phyloP scores from a whole-genome alignment of 2,888 invertebrate genomes.

The Lycia hirtaria region DNA sequence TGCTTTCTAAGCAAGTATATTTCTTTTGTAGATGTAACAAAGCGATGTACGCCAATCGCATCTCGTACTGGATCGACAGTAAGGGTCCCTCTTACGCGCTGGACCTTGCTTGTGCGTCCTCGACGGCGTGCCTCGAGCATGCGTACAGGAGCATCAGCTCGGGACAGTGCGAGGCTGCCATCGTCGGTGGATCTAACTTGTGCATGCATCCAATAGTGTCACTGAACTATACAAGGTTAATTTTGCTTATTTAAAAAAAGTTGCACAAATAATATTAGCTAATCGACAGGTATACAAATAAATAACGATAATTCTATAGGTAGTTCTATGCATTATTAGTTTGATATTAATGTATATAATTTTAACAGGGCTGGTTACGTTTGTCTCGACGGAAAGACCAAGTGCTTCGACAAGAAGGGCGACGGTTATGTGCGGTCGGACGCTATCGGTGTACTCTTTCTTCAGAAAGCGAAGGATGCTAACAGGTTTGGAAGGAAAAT shows the following conservation, averaged over 20 bases:
- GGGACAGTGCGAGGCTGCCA: conserved; percentile 72
- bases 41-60: conserved; percentile 62
- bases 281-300: neutral
- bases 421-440: conserved; percentile 92
- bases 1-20: neutral
- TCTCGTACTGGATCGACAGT: conserved; percentile 62
- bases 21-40: conserved; percentile 52
- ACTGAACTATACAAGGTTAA: conserved; percentile 53
- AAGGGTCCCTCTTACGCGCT: conserved; percentile 59
- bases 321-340: too few relatives aligned
- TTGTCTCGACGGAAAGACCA: conserved; percentile 92
- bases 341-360: too few relatives aligned
- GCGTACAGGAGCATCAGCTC: conserved; percentile 55
- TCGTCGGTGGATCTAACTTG: conserved; percentile 86
- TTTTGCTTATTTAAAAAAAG: too few relatives aligned
- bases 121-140: conserved; percentile 56
- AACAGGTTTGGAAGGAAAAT: conserved; percentile 71
- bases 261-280: too few relatives aligned
- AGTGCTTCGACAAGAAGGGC: conserved; percentile 93
- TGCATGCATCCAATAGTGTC: conserved; percentile 78
- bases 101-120: conserved; percentile 56
- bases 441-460: conserved; percentile 87
- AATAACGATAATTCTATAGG: too few relatives aligned
- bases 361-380: conserved; percentile 70
- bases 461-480: conserved; percentile 88